Conservation (phyloP, 2,113 vertebrate genomes). For the Apteryx mantelli region DNA sequence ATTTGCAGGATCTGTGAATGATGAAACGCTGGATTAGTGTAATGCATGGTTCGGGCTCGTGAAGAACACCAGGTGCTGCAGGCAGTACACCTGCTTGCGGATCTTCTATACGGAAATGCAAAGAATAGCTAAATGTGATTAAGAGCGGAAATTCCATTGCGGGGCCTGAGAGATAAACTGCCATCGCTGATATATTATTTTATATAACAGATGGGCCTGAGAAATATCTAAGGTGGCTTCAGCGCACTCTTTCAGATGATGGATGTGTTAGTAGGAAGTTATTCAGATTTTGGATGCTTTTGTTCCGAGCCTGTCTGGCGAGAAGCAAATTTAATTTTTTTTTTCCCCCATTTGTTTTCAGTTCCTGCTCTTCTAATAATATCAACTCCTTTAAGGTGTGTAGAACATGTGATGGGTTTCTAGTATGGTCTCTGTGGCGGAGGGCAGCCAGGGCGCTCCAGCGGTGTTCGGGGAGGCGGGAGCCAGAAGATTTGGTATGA, state of each 20-base stretch:
- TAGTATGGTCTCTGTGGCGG: too few species aligned
- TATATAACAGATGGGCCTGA: not conserved
- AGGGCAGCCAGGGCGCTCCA: not conserved
- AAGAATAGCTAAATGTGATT: not conserved
- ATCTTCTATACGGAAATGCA: too few species aligned
- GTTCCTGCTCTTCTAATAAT: not conserved
- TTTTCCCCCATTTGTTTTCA: not conserved
- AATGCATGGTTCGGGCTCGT: rapidly evolving
- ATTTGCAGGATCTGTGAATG: rapidly evolving
- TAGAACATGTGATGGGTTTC: not conserved
- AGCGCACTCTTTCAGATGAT: not conserved
- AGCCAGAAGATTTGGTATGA: not conserved
- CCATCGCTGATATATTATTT: too few species aligned
- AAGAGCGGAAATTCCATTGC: not conserved
- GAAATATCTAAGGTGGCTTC: not conserved
- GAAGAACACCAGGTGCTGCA: not conserved
- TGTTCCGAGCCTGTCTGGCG: not conserved
- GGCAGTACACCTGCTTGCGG: too few species aligned
- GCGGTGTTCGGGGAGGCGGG: too few species aligned
- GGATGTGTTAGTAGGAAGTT: not conserved
- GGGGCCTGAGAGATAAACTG: not conserved
- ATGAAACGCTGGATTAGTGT: rapidly evolving
- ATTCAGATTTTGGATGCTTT: not conserved
- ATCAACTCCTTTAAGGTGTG: not conserved
- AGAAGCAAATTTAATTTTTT: not conserved